Percentiles rank a stretch among this genome's conserved stretches.
These are phyloP conservation scores for Crocodylus rhombifer DNA, from an alignment of 2,797 vertebrate genomes.

Conservation along the genomic window DNA sequence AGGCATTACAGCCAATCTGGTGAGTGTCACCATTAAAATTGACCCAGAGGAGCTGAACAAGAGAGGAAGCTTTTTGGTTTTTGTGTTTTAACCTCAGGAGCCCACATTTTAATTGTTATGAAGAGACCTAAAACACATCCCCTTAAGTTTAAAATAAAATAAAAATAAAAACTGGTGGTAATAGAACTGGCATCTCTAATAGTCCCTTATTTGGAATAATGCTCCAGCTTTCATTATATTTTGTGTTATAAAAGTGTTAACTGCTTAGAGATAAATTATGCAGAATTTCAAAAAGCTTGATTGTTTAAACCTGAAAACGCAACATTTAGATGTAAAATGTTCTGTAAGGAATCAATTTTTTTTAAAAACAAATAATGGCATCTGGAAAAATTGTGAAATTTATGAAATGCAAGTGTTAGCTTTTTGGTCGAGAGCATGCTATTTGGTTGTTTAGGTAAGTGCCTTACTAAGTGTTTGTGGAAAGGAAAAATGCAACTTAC, in stretches of 20 bases:
- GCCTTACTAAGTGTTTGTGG: conserved; percentile 86
- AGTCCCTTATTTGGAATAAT: conserved; percentile 44
- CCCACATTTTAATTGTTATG: background rate
- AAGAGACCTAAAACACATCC: background rate
- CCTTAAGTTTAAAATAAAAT: conserved; percentile 41
- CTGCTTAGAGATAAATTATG: conserved; percentile 48
- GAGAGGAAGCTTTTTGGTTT: background rate
- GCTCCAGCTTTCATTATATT: background rate
- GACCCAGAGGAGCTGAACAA: conserved; percentile 31
- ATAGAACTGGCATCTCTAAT: background rate
- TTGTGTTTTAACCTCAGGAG: conserved; percentile 22
- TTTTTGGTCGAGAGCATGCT: conserved; percentile 75
- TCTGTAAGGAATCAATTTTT: conserved; percentile 33
- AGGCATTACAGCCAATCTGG: conserved; percentile 15
- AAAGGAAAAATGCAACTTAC: conserved; percentile 86
- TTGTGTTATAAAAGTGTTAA: conserved; percentile 20
- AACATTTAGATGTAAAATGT: conserved; percentile 22
- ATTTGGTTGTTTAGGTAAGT: conserved; percentile 86
- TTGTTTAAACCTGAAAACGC: conserved; percentile 53
- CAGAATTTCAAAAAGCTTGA: conserved; percentile 42
- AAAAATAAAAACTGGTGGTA: background rate
- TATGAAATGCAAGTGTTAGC: conserved; percentile 62
- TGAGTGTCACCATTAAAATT: background rate
- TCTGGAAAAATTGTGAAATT: conserved; percentile 74
- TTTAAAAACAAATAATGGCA: conserved; percentile 63